A percentile compares a stretch with the other conserved stretches of the same genome.
These are phyloP conservation scores for Erpobdella octoculata DNA, from an alignment of 2,888 invertebrate species.

Conservation along the genomic window DNA sequence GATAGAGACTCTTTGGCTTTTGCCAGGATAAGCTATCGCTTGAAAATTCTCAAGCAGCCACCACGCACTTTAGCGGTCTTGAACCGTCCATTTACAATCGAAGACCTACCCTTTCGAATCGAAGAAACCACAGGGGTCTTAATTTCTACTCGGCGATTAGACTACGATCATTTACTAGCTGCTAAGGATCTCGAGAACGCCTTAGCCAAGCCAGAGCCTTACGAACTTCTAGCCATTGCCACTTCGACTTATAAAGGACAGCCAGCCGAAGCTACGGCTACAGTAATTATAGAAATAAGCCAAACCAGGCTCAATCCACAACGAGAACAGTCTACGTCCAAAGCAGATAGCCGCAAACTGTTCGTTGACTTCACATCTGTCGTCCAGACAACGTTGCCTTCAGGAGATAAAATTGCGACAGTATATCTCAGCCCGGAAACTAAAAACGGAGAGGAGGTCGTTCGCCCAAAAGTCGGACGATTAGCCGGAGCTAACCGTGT, in stretches of 20 bases:
- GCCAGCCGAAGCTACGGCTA: background rate
- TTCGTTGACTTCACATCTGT: background rate
- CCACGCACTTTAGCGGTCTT: background rate
- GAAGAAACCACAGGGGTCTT: background rate
- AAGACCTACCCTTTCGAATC: conserved; percentile 13
- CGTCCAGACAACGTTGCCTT: background rate
- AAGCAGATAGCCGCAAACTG: too few relatives aligned
- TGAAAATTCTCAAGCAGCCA: background rate
- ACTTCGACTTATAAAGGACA: background rate
- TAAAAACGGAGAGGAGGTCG: background rate
- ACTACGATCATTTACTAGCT: too few relatives aligned
- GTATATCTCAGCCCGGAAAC: background rate
- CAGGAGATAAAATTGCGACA: background rate
- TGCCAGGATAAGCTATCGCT: background rate
- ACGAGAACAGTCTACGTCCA: background rate
- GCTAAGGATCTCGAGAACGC: too few relatives aligned
- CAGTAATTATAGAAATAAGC: background rate
- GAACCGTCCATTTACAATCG: background rate
- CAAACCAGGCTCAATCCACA: background rate
- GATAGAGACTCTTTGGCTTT: conserved; percentile 5
- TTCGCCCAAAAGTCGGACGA: background rate
- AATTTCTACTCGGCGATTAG: background rate
- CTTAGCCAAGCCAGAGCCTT: background rate
- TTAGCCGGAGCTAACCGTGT: background rate
- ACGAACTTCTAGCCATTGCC: background rate